phyloP scores from a whole-genome alignment of 2,797 vertebrate genomes.

The Psittacula echo region DNA sequence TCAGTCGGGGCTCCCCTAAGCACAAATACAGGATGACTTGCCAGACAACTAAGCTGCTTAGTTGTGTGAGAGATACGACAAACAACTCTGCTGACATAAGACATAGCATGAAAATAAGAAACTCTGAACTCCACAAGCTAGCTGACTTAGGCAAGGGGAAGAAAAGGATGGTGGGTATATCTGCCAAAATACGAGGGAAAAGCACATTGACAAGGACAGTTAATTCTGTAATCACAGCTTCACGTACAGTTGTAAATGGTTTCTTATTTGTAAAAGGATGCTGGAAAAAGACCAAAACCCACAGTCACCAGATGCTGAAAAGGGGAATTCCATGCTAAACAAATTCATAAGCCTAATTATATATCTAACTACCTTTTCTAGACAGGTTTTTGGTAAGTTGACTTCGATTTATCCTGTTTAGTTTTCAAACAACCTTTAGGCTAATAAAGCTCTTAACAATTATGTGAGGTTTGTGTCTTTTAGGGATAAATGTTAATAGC shows the following conservation, averaged over 20 bases:
- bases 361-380: slow-evolving; percentile 62
- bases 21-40: not conserved
- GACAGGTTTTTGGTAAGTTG: slow-evolving; percentile 54
- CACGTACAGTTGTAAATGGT: slow-evolving; percentile 4
- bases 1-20: not conserved
- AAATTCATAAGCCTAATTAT: slow-evolving; percentile 22
- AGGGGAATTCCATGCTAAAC: slow-evolving; percentile 71
- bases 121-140: not conserved
- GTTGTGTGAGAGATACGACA: not conserved
- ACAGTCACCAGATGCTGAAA: slow-evolving; percentile 29
- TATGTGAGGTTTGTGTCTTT: not conserved
- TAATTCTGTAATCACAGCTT: slow-evolving; percentile 52
- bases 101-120: not conserved
- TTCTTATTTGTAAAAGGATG: slow-evolving; percentile 55
- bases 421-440: slow-evolving; percentile 38
- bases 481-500: not conserved
- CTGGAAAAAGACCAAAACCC: slow-evolving; percentile 63
- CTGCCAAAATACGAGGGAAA: not conserved
- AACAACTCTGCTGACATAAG: not conserved
- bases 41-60: not conserved
- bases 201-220: not conserved
- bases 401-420: slow-evolving; percentile 49
- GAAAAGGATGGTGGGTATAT: not conserved
- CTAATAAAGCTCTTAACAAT: slow-evolving; percentile 14
- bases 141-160: not conserved